Base-by-base conservation (phyloP, 2,888 invertebrate species). In the Argyresthia albistria region DNA sequence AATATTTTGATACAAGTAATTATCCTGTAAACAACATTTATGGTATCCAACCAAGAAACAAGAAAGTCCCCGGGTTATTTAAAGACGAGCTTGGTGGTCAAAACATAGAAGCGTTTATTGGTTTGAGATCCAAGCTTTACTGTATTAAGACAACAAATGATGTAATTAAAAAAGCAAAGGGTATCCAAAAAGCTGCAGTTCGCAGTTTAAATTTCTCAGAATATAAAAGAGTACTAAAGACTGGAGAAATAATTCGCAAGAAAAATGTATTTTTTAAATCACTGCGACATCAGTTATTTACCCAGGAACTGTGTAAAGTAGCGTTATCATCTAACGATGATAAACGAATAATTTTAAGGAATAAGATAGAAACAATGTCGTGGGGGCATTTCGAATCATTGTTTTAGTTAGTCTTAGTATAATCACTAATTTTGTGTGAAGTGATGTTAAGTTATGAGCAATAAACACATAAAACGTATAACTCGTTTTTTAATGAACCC, bases 41-140 rank as follows among this genome's bases (percentile, higher is more conserved):
- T 43, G 14, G 36, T 15, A 47, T 56, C 14, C 51, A 48, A 11
- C 8, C 35, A 49, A 10, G n/a, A 12, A 55, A 57, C 35, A 35
- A 54, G 51, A 54, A 56, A 51, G 12, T 56, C 1, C 53, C 50
- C 0, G 54, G 56, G 10, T 50, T 56, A 16, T 53, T 53, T 10
- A 56, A 56, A 43, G 53, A 53, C 47, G 56, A 54, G 12, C n/a
- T 51, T n/a, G 51, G 53, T 8, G 55, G 51, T 1, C 15, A 35
- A 10, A 14, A 53, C 10, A 53, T 55, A 14, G 37, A 45, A 39
- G 55, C 53, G 46, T 55, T 55, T 12, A 42, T 54, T 1, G 55
- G 52, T 8, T 15, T 55, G 37, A 15, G 54, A 12, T 51, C 55
- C 37, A 55, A 55, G 50, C 35, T 55, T 3, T 55, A 53, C 46